phyloP scores from a whole-genome alignment of 2,113 vertebrate species.

The Rhinoptilus africanus region DNA sequence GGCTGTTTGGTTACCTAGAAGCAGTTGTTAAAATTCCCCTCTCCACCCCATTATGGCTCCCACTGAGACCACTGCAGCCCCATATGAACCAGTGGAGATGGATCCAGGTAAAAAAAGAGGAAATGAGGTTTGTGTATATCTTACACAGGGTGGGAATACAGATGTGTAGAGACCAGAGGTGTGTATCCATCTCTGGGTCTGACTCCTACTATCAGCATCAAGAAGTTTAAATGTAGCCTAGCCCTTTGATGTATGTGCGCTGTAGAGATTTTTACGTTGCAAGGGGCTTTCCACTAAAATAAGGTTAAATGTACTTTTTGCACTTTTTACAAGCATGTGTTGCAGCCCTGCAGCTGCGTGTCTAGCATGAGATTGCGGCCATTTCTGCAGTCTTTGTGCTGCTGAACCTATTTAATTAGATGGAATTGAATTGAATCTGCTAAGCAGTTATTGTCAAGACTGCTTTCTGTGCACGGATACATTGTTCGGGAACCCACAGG shows the following conservation, averaged over 20 bases:
- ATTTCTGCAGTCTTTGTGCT: slow-evolving; percentile 38
- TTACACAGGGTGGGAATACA: not conserved
- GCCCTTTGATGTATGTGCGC: not conserved
- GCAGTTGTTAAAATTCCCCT: not conserved
- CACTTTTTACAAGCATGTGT: not conserved
- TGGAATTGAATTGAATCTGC: slow-evolving; percentile 52
- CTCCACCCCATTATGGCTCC: not conserved
- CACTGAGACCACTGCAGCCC: not conserved
- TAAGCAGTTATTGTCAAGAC: slow-evolving; percentile 33
- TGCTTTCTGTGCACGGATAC: slow-evolving; percentile 26
- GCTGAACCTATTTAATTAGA: slow-evolving; percentile 69
- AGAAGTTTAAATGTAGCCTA: not conserved
- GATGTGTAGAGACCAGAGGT: not conserved
- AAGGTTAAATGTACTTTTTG: not conserved
- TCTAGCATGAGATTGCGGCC: slow-evolving; percentile 54
- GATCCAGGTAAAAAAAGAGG: not conserved
- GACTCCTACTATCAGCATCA: not conserved
- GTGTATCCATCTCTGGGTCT: not conserved
- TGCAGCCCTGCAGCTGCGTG: slow-evolving; percentile 31
- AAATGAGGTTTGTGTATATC: not conserved
- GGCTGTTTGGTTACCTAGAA: not conserved
- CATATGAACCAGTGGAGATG: not conserved
- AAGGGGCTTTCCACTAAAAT: not conserved
- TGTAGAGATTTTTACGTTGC: not conserved
- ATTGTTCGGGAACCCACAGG: not conserved